Evolutionary conservation across 2,888 invertebrate genomes (phyloP).

Genomic region (Yponomeuta malinellus): DNA sequence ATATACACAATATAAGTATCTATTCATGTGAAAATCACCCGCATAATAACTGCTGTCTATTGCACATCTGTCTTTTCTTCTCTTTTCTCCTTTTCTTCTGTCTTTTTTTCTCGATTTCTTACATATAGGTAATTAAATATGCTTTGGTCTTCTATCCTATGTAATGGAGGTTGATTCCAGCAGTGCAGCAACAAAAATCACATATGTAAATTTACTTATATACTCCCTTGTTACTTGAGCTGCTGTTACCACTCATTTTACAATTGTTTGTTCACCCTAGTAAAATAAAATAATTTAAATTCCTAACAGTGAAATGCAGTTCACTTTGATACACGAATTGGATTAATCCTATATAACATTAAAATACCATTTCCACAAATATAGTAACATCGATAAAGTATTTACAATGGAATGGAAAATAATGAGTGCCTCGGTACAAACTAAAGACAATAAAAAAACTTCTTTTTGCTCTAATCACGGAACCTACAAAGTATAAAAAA

Average conservation of each 20-base stretch:
- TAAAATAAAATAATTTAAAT: neutral
- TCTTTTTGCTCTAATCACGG: too few relatives aligned
- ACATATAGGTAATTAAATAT: neutral
- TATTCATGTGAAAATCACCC: too few relatives aligned
- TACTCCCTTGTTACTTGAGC: too few relatives aligned
- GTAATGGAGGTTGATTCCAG: constrained; percentile 23
- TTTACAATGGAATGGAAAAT: neutral
- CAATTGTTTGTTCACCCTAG: too few relatives aligned
- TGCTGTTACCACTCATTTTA: too few relatives aligned
- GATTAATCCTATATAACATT: neutral
- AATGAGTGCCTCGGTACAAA: neutral
- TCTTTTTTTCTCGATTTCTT: too few relatives aligned
- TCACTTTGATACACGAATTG: neutral
- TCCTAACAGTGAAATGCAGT: too few relatives aligned
- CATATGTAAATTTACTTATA: neutral
- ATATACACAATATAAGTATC: too few relatives aligned
- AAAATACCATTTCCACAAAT: neutral
- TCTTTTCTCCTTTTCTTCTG: neutral
- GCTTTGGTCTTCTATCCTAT: neutral
- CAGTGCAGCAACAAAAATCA: constrained; percentile 24
- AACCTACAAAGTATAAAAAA: too few relatives aligned
- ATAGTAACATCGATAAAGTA: neutral
- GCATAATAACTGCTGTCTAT: neutral
- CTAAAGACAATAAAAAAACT: neutral
- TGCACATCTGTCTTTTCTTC: neutral